Base-by-base conservation (phyloP, 2,113 vertebrate species). In the Epinephelus cyanopodus region DNA sequence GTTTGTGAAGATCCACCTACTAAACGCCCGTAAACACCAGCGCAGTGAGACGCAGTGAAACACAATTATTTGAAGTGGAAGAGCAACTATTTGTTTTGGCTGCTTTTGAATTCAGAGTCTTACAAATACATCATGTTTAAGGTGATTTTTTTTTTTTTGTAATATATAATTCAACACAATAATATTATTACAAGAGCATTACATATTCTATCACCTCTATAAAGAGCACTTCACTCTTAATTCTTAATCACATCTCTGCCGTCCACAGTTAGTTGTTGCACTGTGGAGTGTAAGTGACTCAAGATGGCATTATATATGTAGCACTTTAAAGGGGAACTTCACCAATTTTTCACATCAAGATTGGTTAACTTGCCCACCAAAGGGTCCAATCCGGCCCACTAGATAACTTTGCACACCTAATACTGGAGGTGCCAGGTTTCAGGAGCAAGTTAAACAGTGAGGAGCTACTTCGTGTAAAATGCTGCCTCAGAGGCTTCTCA, bases 31-130 rank as follows among this genome's bases (percentile, higher is more conserved):
- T 64, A 14, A 50, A 60, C 27, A 54, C 2, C 13, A 37, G 60
- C 66, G 47, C 3, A 62, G 42, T 58, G 48, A 81, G 67, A 58
- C 58, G 27, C 21, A 72, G 18, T 37, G 33, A 37, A 37, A 37
- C 33, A 37, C 33, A 37, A 7, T 21, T 50, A 50, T 50, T 50
- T 50, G 48, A 50, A 18, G 48, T 50, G 2, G 47, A 37, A 48
- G 5, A 52, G 15, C 21, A 42, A 17, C 14, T 25, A 25, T 39
- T 61, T 15, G 19, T 69, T 63, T 33, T 56, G 18, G 23, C 14
- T 29, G 5, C 10, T 76, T 42, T 65, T 50, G n/a, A 29, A 5
- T 60, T 73, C 23, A 33, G 12, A 64, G 21, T 21, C 48, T 29
- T 11, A 19, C 21, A 72, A 19, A 58, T 33, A 39, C 23, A 47